These are phyloP conservation scores for Solen grandis DNA, from an alignment of 1,140 invertebrate species.

Conservation along the genomic window DNA sequence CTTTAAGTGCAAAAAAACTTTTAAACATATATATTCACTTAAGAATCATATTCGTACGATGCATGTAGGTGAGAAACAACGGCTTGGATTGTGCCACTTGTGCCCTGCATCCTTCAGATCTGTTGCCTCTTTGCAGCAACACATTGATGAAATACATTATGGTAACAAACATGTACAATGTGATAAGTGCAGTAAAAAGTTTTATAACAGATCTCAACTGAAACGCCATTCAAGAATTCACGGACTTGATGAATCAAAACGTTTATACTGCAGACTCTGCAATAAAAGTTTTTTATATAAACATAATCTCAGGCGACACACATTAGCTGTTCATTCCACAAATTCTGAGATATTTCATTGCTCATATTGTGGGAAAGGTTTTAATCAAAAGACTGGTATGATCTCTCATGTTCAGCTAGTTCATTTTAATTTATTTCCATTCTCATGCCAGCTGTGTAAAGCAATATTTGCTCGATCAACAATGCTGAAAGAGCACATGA, in stretches of 20 bases:
- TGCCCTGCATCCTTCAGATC: slow-evolving; percentile 69
- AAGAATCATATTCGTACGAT: slow-evolving; percentile 64
- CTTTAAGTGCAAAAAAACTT: slow-evolving; percentile 57
- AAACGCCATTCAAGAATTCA: slow-evolving; percentile 68
- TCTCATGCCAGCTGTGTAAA: slow-evolving; percentile 65
- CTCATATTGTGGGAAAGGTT: slow-evolving; percentile 74
- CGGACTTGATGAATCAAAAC: slow-evolving; percentile 59
- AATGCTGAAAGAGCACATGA: slow-evolving; percentile 64
- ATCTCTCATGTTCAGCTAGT: slow-evolving; percentile 67
- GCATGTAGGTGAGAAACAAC: slow-evolving; percentile 57
- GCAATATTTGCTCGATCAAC: slow-evolving; percentile 58
- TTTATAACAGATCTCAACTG: slow-evolving; percentile 65
- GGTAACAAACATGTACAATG: slow-evolving; percentile 61
- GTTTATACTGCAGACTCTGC: slow-evolving; percentile 61
- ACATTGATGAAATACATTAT: slow-evolving; percentile 70
- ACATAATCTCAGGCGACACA: slow-evolving; percentile 68
- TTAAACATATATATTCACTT: slow-evolving; percentile 60
- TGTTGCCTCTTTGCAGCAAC: slow-evolving; percentile 63
- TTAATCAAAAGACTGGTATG: slow-evolving; percentile 66
- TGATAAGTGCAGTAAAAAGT: slow-evolving; percentile 65
- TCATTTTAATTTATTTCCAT: slow-evolving; percentile 70
- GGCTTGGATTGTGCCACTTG: slow-evolving; percentile 61
- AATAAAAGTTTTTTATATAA: slow-evolving; percentile 65
- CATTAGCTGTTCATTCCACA: slow-evolving; percentile 59
- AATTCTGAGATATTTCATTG: slow-evolving; percentile 68